These are phyloP conservation scores for Lasioglossum vierecki DNA, from an alignment of 2,888 invertebrate genomes.

Conservation along the genomic window DNA sequence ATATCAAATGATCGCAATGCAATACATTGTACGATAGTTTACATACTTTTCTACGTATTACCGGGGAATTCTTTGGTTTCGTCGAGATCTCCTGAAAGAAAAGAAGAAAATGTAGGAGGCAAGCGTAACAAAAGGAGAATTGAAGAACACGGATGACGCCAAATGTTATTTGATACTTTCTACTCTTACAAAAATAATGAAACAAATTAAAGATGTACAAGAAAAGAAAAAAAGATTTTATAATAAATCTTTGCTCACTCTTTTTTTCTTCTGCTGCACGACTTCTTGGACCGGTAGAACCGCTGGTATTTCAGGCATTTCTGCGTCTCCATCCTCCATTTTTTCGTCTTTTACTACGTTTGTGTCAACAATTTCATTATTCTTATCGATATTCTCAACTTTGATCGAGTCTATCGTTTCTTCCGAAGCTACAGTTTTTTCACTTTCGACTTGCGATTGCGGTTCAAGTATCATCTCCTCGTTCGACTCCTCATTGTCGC, in stretches of 20 bases:
- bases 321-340: conserved; percentile 34
- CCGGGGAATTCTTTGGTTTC: conserved; percentile 61
- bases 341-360: conserved; percentile 55
- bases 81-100: conserved; percentile 44
- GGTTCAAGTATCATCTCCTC: conserved; percentile 84
- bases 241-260: conserved; percentile 41
- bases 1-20: neutral
- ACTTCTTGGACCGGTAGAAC: conserved; percentile 46
- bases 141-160: no score
- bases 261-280: conserved; percentile 63
- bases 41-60: conserved; percentile 66
- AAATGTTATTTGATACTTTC: no score
- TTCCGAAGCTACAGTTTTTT: conserved; percentile 25
- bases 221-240: neutral
- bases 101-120: conserved; percentile 11
- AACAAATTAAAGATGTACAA: conserved; percentile 9
- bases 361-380: conserved; percentile 63
- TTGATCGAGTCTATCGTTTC: conserved; percentile 31
- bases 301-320: conserved; percentile 34
- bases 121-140: no score
- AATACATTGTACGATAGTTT: conserved; percentile 1
- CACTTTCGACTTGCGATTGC: conserved; percentile 68
- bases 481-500: conserved; percentile 83
- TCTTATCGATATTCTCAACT: conserved; percentile 45
- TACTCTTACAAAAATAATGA: neutral